Base-by-base conservation (phyloP, 2,888 invertebrate species). In the Pseudeuparius sepicola region DNA sequence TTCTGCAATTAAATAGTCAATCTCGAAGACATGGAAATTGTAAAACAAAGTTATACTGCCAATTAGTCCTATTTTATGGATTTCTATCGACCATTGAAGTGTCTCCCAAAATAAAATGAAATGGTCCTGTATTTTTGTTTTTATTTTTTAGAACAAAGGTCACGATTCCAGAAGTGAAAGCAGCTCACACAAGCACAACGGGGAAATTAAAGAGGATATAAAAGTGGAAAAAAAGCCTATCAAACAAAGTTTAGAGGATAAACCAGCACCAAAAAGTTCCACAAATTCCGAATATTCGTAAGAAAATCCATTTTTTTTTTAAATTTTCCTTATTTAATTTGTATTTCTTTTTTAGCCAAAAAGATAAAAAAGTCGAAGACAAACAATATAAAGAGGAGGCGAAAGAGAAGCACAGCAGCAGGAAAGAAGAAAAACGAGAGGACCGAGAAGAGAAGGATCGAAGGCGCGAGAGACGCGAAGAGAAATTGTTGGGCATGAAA, bases 371-470 rank as follows among this genome's bases (percentile, higher is more conserved):
- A 30, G 25, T 35, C 2, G 43, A 43, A 20, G 43, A 43, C n/a
- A 40, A 36, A 29, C 12, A 14, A 7, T 4, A 14, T 10, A 37
- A 29, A 45, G 56, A 60, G 2, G 68, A 69, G 35, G 45, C 51
- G 1, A 65, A 66, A 45, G 69, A 70, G 12, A 70, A 69, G 47
- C 57, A 65, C 37, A 34, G 10, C 37, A 34, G 10, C 12, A 64
- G 67, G 47, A 68, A 69, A 45, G 73, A 73, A 12, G 70, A 71
- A 35, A 57, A 63, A 37, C 63, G 67, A 6, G 12, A 20, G 9
- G 70, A 69, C 23, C 68, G 73, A 28, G 73, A 71, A 52, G 79
- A 77, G 34, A 68, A 72, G 47, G 72, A 63, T 47, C 71, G 76
- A 59, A 64, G 60, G 42, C 66, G 72, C 55, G 71, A 75, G 26